Conservation (phyloP, 2,797 vertebrate genomes). For the Distichodus sexfasciatus region DNA sequence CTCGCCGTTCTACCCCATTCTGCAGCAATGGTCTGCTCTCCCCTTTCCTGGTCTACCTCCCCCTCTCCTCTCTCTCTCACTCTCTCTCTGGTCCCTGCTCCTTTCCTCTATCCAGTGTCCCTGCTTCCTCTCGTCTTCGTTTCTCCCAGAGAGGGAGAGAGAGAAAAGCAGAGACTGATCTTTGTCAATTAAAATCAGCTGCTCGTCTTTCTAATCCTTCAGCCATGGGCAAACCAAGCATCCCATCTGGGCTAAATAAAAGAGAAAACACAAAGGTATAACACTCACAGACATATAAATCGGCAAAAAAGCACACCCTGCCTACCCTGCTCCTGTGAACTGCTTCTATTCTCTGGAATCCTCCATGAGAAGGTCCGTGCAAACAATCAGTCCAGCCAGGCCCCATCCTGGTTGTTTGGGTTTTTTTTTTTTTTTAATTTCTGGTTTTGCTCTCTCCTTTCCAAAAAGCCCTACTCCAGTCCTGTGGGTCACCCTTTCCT, state of each 20-base stretch:
- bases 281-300: constrained; percentile 44
- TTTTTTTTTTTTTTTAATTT: constrained; percentile 5
- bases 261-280: constrained; percentile 47
- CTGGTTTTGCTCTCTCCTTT: constrained; percentile 49
- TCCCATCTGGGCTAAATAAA: constrained; percentile 39
- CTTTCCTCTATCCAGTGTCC: constrained; percentile 43
- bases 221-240: constrained; percentile 35
- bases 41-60: constrained; percentile 53
- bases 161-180: constrained; percentile 19
- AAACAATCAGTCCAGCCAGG: constrained; percentile 49
- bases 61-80: constrained; percentile 35
- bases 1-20: constrained; percentile 50
- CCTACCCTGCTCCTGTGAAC: constrained; percentile 23
- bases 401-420: constrained; percentile 39
- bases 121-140: constrained; percentile 37
- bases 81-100: constrained; percentile 49
- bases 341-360: constrained; percentile 58
- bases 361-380: constrained; percentile 68
- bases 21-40: constrained; percentile 48
- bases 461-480: constrained; percentile 50
- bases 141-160: constrained; percentile 1
- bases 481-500: constrained; percentile 66
- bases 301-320: neutral
- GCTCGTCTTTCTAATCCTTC: constrained; percentile 48
- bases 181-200: constrained; percentile 53